Percentiles rank a stretch among this genome's conserved stretches.
Evolutionary conservation across 2,797 vertebrate genomes (phyloP).

Genomic region (Anabas testudineus): DNA sequence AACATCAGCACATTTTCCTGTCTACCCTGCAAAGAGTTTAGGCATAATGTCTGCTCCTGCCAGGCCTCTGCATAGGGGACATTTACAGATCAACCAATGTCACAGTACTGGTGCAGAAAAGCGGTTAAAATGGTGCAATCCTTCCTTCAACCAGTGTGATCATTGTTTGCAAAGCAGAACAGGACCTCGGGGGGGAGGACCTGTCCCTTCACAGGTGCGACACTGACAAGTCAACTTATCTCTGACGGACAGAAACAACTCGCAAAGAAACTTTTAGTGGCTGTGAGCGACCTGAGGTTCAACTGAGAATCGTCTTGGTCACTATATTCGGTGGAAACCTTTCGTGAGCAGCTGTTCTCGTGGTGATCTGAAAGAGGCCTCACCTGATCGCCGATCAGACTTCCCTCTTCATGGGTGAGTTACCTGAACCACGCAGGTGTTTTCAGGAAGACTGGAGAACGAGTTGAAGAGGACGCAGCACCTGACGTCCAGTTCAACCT

Average conservation of each 20-base stretch:
- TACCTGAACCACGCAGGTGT: constrained; percentile 81
- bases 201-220: constrained; percentile 7
- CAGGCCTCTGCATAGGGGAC: rapidly evolving
- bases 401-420: constrained; percentile 72
- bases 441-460: constrained; percentile 58
- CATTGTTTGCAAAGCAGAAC: constrained; percentile 36
- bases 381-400: constrained; percentile 72
- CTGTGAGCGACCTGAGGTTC: not conserved
- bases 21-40: not conserved
- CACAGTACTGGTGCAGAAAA: not conserved
- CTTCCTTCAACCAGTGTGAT: not conserved
- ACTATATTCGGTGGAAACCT: not conserved
- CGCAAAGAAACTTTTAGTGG: rapidly evolving
- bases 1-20: constrained; percentile 7
- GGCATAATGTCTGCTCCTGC: not conserved
- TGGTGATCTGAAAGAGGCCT: constrained; percentile 56
- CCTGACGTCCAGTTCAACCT: too few species aligned
- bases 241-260: not conserved
- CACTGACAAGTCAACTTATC: not conserved
- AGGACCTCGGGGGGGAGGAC: constrained; percentile 11
- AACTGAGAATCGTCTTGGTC: not conserved
- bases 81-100: not conserved
- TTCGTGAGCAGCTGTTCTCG: too few species aligned
- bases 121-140: not conserved
- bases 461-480: not conserved